Evolutionary conservation across 1,140 invertebrate species (phyloP).

Genomic region (Rhagoletis pomonella): DNA sequence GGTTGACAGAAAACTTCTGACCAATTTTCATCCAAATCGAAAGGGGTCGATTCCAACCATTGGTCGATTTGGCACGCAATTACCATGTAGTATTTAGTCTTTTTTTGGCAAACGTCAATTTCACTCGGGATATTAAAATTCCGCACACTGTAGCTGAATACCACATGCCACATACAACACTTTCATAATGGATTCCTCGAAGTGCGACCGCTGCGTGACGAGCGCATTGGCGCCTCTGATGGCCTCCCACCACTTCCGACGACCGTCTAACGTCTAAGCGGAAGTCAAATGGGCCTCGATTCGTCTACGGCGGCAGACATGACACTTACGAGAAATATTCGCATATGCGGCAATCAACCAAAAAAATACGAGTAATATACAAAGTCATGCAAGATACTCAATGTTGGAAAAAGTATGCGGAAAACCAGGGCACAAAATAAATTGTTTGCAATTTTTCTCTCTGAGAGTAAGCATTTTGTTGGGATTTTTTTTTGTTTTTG

Average conservation of each 20-base stretch:
- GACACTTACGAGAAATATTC: conserved; percentile 20
- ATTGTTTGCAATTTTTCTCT: conserved; percentile 35
- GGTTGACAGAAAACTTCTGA: too few species aligned
- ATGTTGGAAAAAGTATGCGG: not conserved
- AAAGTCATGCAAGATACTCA: not conserved
- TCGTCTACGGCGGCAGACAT: conserved; percentile 33
- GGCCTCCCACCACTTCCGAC: not conserved
- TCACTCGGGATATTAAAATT: not conserved
- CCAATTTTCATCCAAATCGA: too few species aligned
- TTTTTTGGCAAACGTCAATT: too few species aligned
- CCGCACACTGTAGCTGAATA: not conserved
- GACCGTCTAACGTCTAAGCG: conserved; percentile 1
- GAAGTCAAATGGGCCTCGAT: conserved; percentile 30
- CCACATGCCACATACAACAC: not conserved
- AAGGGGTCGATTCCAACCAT: too few species aligned
- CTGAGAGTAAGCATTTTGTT: not conserved
- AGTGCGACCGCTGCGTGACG: conserved; percentile 41
- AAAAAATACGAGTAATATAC: not conserved
- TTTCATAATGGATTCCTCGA: conserved; percentile 26
- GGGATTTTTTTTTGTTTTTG: not conserved
- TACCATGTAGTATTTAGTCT: too few species aligned
- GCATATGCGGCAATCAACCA: not conserved
- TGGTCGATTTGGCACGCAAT: too few species aligned
- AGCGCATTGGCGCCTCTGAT: conserved; percentile 32
- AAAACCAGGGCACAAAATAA: conserved; percentile 25